These are phyloP conservation scores for Archaeoteleia sp. DNA, from an alignment of 2,888 invertebrate genomes.

Conservation along the genomic window DNA sequence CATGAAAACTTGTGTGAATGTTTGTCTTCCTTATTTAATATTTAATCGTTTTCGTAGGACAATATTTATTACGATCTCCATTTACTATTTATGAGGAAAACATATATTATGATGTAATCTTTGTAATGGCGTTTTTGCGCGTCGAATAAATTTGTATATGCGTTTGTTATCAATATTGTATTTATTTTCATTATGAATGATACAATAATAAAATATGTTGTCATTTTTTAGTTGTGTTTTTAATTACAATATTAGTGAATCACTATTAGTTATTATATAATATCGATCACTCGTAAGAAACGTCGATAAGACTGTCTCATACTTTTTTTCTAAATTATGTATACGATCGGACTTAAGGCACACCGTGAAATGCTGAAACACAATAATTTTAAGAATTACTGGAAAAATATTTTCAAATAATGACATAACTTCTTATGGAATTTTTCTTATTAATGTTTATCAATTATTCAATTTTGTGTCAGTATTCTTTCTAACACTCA, in stretches of 20 bases:
- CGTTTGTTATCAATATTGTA: slow-evolving; percentile 7
- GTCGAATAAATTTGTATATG: too few relatives aligned
- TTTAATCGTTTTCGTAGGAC: too few relatives aligned
- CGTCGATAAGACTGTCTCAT: not conserved
- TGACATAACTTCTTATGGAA: not conserved
- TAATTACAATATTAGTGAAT: slow-evolving; percentile 1
- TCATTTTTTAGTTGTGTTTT: not conserved
- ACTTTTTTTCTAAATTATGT: not conserved
- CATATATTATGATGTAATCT: too few relatives aligned
- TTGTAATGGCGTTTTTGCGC: slow-evolving; percentile 5
- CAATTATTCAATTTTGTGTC: too few relatives aligned
- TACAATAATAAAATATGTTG: slow-evolving; percentile 9
- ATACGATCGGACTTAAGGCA: slow-evolving; percentile 28
- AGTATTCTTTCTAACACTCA: too few relatives aligned
- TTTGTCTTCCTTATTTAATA: too few relatives aligned
- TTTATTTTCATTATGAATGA: slow-evolving; percentile 11
- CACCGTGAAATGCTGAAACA: slow-evolving; percentile 21
- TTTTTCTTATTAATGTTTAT: too few relatives aligned
- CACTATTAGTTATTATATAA: not conserved
- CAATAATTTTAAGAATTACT: not conserved
- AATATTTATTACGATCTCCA: too few relatives aligned
- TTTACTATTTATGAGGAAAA: too few relatives aligned
- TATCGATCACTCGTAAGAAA: too few relatives aligned
- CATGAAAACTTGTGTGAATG: too few relatives aligned
- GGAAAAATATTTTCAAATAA: not conserved